Base-by-base conservation (phyloP, 2,888 invertebrate species). In the Caenorhabditis wallacei region DNA sequence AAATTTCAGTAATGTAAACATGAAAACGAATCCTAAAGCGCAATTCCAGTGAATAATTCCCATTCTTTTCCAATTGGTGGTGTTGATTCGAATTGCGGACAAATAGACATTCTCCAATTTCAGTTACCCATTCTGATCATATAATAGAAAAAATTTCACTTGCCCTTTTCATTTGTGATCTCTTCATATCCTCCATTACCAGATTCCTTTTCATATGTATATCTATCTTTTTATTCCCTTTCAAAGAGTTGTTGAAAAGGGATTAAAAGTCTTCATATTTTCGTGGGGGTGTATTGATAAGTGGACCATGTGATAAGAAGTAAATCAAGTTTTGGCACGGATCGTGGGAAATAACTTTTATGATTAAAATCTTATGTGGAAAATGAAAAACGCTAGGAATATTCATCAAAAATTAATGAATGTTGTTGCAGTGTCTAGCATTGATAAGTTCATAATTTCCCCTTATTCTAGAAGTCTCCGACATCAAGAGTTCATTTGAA, bases 31-130 rank as follows among this genome's bases (percentile, higher is more conserved):
- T 74, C 20, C 24, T 2, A 61, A 11, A 61, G 24, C 22, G 59
- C 35, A 10, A 4, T 46, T 16, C 24, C 57, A 46, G 61, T 74
- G 72, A 74, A 74, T 74, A 64, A 74, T 74, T 74, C 54, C 24
- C 24, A 40, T n/a, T 35, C 10, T n/a, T 20, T 24, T 54, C 37
- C 61, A 51, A 61, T 48, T 53, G 53, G n/a, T 35, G 48, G 35
- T 61, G 61, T 63, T 71, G 57, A 59, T 35, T 37, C 53, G 35
- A 22, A 51, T 26, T 24, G 35, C 48, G 48, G 22, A 71, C 37
- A 71, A 48, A 72, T 61, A 63, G 51, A 20, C 57, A 66, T 35
- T 43, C 43, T 64, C 56, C 35, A 59, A 59, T 75, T 75, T 66
- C 75, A 57, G 10, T 18, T 46, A 61, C 53, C 61, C 48, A 66